Evolutionary conservation across 2,888 invertebrate genomes (phyloP).

Genomic region (Ormyrus pomaceus): DNA sequence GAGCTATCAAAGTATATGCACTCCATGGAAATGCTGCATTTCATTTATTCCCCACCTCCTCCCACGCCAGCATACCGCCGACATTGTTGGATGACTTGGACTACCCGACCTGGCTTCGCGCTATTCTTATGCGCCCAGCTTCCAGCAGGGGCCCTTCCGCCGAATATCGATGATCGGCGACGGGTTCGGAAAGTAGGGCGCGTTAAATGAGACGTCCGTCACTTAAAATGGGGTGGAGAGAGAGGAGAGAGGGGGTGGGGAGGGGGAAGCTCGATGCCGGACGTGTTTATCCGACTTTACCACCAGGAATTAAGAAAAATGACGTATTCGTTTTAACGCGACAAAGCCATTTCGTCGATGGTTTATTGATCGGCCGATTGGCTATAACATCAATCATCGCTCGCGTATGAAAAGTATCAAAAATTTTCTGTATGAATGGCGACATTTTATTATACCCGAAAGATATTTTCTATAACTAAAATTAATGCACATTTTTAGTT

Average conservation of each 20-base stretch:
- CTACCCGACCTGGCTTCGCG: constrained; percentile 39
- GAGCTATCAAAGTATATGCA: constrained; percentile 57
- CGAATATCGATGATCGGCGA: constrained; percentile 60
- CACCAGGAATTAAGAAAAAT: constrained; percentile 56
- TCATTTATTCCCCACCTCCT: constrained; percentile 68
- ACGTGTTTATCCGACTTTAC: constrained; percentile 45
- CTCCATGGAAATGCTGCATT: constrained; percentile 65
- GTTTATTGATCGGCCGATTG: constrained; percentile 53
- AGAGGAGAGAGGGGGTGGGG: constrained; percentile 17
- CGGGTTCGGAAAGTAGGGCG: constrained; percentile 43
- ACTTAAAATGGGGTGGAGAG: constrained; percentile 23
- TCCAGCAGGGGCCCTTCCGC: constrained; percentile 21
- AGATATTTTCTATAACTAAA: too few relatives aligned
- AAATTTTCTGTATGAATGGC: not conserved
- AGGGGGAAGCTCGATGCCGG: not conserved
- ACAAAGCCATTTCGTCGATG: constrained; percentile 15
- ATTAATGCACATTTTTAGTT: too few relatives aligned
- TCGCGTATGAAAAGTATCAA: not conserved
- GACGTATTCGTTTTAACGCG: constrained; percentile 48
- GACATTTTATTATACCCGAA: too few relatives aligned
- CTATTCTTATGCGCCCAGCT: not conserved
- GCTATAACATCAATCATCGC: constrained; percentile 41
- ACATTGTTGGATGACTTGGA: constrained; percentile 73
- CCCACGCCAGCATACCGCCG: constrained; percentile 58
- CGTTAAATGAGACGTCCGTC: constrained; percentile 52